Base-by-base conservation (phyloP, 1,140 invertebrate genomes). In the Bombus confusus region DNA sequence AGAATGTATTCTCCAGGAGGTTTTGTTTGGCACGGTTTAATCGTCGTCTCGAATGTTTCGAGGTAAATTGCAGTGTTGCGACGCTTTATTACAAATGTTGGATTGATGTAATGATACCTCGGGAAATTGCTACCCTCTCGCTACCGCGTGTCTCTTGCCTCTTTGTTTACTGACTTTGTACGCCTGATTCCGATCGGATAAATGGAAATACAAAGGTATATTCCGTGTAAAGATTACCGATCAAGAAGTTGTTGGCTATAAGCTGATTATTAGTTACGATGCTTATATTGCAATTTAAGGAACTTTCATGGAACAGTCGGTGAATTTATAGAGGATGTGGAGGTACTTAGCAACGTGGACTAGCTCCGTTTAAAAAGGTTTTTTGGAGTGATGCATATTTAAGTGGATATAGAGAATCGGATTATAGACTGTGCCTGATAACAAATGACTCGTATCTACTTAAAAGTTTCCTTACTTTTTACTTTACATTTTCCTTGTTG, bases 41-140 rank as follows among this genome's bases (percentile, higher is more conserved):
- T 71, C 78, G 64, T 47, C 25, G 66, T 39, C 66, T 80, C 66
- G 43, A 47, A 69, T 71, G 41, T 52, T 52, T 71, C 79, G 28
- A 2, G 37, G 47, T 72, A 59, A 72, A 72, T 71, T 80, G 57
- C 18, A 72, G 66, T n/a, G 57, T 28, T 31, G 57, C 57, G 75
- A 78, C 37, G 75, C 15, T 52, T 78, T 59, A 78, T 78, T 78
- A 78, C 37, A 31, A 78, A 78, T 78, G 57, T 41, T 25, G 75
- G 57, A 64, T 64, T 37, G 37, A 41, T 31, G 37, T 78, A 78
- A 78, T 78, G 75, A 41, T 78, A 78, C 75, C 75, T 41, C 22
- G 37, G 28, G 37, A 78, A 64, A 78, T 78, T 78, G 59, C 75
- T 66, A 66, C 57, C 37, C 39, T 66, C 39, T 66, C 57, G 37